phyloP scores from a whole-genome alignment of 2,113 vertebrate genomes.

The Arvicanthis niloticus region DNA sequence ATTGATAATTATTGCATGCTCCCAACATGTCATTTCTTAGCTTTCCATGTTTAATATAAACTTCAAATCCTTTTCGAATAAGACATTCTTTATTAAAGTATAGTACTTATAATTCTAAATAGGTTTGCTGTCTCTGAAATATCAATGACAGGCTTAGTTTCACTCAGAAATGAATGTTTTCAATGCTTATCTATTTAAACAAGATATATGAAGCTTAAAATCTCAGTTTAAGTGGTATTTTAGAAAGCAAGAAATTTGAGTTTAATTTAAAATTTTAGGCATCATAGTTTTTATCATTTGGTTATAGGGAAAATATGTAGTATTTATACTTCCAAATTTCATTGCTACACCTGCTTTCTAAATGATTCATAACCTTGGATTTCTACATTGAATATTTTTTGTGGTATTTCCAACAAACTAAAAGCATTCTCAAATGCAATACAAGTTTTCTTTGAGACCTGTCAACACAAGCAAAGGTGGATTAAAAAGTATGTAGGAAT shows the following conservation, averaged over 20 bases:
- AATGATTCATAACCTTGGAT: neutral
- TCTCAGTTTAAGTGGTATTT: constrained; percentile 27
- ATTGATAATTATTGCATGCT: neutral
- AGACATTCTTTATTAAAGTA: constrained; percentile 28
- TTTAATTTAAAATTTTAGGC: constrained; percentile 40
- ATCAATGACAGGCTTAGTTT: constrained; percentile 42
- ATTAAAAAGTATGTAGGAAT: constrained; percentile 40
- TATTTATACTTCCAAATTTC: neutral
- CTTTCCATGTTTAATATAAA: constrained; percentile 59
- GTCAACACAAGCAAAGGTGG: constrained; percentile 36
- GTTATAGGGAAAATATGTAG: neutral
- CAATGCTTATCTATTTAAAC: constrained; percentile 37
- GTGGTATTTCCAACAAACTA: neutral
- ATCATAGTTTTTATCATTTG: neutral
- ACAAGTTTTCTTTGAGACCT: constrained; percentile 23
- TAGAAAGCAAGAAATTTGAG: constrained; percentile 53
- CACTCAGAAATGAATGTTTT: neutral
- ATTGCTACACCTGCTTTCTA: neutral
- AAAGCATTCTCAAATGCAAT: constrained; percentile 53
- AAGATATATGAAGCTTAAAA: neutral
- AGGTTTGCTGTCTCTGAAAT: constrained; percentile 29
- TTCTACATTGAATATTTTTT: neutral
- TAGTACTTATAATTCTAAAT: constrained; percentile 48
- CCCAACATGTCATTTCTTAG: neutral
- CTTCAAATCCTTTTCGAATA: constrained; percentile 26